phyloP scores from a whole-genome alignment of 1,140 invertebrate species.

The Mercenaria mercenaria region DNA sequence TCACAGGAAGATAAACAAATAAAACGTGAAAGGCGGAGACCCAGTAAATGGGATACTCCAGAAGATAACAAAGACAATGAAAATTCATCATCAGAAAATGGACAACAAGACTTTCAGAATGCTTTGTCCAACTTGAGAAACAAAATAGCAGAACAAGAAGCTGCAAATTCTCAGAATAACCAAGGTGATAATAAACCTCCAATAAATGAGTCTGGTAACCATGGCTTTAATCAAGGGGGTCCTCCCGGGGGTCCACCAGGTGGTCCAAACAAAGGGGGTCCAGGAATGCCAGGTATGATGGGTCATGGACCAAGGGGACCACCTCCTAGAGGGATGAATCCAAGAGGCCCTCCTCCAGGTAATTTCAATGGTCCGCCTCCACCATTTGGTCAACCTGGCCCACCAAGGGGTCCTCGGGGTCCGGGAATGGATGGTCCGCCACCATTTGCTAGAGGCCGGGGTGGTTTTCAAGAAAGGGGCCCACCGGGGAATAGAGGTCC shows the following conservation, averaged over 20 bases:
- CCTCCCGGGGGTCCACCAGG: conserved; percentile 60
- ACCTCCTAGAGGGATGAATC: conserved; percentile 53
- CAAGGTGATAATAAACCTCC: conserved; percentile 12
- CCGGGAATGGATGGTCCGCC: conserved; percentile 67
- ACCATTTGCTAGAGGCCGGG: conserved; percentile 67
- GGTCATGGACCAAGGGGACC: conserved; percentile 40
- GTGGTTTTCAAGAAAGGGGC: conserved; percentile 56
- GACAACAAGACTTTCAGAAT: conserved; percentile 63
- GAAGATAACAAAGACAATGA: conserved; percentile 50
- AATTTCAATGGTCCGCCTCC: conserved; percentile 62
- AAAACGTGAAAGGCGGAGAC: conserved; percentile 72
- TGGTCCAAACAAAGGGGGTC: conserved; percentile 56
- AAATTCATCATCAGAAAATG: conserved; percentile 52
- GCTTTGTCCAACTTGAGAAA: conserved; percentile 55
- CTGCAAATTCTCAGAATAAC: conserved; percentile 21
- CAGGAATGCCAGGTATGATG: conserved; percentile 46
- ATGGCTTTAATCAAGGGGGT: conserved; percentile 62
- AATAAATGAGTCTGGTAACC: conserved; percentile 33
- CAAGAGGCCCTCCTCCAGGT: conserved; percentile 50
- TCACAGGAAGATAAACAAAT: conserved; percentile 59
- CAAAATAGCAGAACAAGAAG: conserved; percentile 68
- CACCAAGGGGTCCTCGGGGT: conserved; percentile 57
- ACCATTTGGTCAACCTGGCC: conserved; percentile 45
- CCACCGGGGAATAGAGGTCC: conserved; percentile 50
- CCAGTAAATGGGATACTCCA: conserved; percentile 77